These are phyloP conservation scores for Styela clava DNA, from an alignment of 23 tunicate genomes.

Conservation along the genomic window DNA sequence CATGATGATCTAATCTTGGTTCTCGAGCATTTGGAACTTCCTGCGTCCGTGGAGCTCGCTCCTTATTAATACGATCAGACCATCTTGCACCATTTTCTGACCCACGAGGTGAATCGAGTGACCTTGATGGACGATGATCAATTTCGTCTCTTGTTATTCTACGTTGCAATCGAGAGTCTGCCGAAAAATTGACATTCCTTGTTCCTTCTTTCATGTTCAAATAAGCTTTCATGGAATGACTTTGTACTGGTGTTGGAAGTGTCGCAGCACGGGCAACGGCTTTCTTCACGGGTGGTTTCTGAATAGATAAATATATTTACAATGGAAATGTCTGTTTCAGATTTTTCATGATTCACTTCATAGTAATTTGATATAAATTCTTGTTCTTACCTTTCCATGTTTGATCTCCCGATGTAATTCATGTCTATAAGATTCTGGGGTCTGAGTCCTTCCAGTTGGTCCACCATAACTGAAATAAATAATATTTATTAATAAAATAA, in stretches of 20 bases:
- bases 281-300: not conserved
- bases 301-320: not conserved
- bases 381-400: not conserved
- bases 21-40: not conserved
- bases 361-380: too few relatives aligned
- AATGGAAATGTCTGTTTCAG: not conserved
- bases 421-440: not conserved
- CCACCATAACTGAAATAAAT: not conserved
- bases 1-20: not conserved
- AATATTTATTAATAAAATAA: too few relatives aligned
- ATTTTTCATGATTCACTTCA: not conserved
- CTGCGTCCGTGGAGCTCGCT: not conserved
- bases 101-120: not conserved
- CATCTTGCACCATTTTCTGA: not conserved
- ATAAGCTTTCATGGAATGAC: slow-evolving; percentile 18
- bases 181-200: not conserved
- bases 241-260: not conserved
- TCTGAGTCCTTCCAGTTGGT: not conserved
- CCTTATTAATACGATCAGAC: not conserved
- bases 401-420: not conserved
- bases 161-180: not conserved
- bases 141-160: slow-evolving; percentile 9
- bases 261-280: not conserved
- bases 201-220: not conserved
- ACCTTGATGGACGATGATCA: not conserved